These are phyloP conservation scores for Chrosomus eos DNA, from an alignment of 2,797 vertebrate genomes.

Conservation along the genomic window DNA sequence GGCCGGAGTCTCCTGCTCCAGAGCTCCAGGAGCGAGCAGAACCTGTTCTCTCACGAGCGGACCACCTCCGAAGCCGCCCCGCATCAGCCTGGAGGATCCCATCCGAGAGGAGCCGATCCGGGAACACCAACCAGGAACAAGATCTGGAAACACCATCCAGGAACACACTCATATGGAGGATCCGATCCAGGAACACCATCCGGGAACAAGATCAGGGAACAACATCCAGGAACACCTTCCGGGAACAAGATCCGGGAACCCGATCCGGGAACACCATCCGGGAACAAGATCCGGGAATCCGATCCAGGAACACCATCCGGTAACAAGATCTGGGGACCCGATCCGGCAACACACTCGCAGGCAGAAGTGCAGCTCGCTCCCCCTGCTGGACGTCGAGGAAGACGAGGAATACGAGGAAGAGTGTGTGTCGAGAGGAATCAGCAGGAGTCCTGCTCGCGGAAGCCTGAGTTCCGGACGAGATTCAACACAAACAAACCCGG, in stretches of 20 bases:
- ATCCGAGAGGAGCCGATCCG: conserved; percentile 23
- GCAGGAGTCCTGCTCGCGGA: conserved; percentile 58
- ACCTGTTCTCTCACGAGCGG: conserved; percentile 82
- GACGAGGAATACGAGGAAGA: conserved; percentile 59
- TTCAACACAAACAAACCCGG: conserved; percentile 60
- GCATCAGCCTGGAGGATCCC: conserved; percentile 81
- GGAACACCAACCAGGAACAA: conserved; percentile 62
- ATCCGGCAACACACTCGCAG: conserved; percentile 61
- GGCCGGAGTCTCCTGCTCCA: conserved; percentile 78
- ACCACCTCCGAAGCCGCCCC: conserved; percentile 91
- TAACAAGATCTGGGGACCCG: conserved; percentile 57
- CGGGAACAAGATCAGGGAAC: conserved; percentile 53
- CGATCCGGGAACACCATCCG: conserved; percentile 58
- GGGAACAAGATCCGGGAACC: conserved; percentile 54
- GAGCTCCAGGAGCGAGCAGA: conserved; percentile 85
- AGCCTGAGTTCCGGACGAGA: conserved; percentile 70
- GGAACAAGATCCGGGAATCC: conserved; percentile 57
- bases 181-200: conserved; percentile 66
- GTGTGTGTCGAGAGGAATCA: conserved; percentile 18
- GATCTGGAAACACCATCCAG: conserved; percentile 54
- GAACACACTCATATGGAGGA: conserved; percentile 46
- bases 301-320: conserved; percentile 65
- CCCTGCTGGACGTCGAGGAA: conserved; percentile 69
- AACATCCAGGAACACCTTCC: conserved; percentile 53
- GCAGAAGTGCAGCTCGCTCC: conserved; percentile 79